Percentiles rank a stretch among this genome's conserved stretches.
These are phyloP conservation scores for Crocidura indochinensis DNA, from an alignment of 2,797 vertebrate species.

Conservation along the genomic window DNA sequence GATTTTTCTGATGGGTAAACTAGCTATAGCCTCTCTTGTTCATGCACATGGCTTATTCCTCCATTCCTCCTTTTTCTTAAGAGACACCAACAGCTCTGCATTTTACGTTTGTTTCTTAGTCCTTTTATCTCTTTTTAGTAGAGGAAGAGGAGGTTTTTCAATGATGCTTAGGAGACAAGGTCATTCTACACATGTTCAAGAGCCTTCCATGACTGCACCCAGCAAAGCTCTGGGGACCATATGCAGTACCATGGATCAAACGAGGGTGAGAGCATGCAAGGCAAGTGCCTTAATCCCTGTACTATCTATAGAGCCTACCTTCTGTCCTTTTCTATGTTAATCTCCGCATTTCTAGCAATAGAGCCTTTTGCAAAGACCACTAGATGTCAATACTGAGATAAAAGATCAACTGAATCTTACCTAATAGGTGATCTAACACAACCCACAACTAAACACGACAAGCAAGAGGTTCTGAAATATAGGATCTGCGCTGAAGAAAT, in stretches of 20 bases:
- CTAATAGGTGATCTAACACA: neutral
- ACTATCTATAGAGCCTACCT: neutral
- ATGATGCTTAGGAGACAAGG: no score
- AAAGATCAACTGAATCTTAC: slow-evolving; percentile 9
- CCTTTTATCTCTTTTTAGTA: slow-evolving; percentile 3
- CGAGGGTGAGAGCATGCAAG: no score
- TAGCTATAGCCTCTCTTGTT: slow-evolving; percentile 15
- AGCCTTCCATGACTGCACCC: no score
- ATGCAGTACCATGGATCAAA: no score
- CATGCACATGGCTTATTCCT: neutral
- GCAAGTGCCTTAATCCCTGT: no score
- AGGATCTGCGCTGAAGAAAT: neutral
- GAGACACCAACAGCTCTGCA: slow-evolving; percentile 54
- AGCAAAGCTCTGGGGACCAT: no score
- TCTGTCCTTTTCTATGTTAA: slow-evolving; percentile 46
- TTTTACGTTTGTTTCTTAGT: neutral
- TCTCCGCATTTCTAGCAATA: neutral
- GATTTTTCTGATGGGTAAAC: slow-evolving; percentile 73
- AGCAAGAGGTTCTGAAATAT: neutral
- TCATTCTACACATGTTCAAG: no score
- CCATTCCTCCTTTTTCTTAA: slow-evolving; percentile 44
- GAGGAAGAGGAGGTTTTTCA: no score
- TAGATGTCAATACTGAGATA: neutral
- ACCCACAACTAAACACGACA: neutral
- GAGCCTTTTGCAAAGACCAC: neutral